Evolutionary conservation across 2,888 invertebrate species (phyloP), one percentile per base, ranked within the genome.

Genomic region (Phrixothrix hirtus): DNA sequence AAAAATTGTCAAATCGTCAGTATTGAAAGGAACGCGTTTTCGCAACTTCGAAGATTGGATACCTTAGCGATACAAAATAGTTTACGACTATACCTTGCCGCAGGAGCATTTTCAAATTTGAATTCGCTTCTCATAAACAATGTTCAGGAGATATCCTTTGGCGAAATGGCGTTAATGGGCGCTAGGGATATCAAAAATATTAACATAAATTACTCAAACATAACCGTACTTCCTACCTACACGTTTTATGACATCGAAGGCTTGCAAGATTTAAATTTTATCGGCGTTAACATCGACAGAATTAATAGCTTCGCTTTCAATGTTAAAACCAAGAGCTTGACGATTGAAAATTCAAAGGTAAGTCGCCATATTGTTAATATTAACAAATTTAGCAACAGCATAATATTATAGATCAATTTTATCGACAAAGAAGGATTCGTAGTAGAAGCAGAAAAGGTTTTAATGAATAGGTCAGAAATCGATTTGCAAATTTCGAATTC

Each of bases 91-190:
- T 47, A 43, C 11, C 6, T 53, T 9, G 43, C 47, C 9, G 9
- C 47, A 1, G 53, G 53, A 17, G 37, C 53, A 1, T 53, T 53
- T 21, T 17, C 42, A 0, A 42, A 21, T 21, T 10, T 53, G 14
- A 47, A 53, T 43, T 53, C 53, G 2, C 37, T 53, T 1, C n/a
- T 43, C 11, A 53, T 53, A n/a, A 53, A 17, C 32, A 45, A 43
- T 15, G 47, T 53, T 9, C 25, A 43, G 29, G 43, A 47, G 12
- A 37, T 53, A 17, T 26, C 38, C 2, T 47, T 53, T 2, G 43
- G 34, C 1, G 47, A 53, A 21, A 53, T 53, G 53, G 42, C 53
- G 0, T 25, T 53, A 2, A 53, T 53, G 53, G 53, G 53, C 2
- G 53, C 53, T 2, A 37, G 47, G 29, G 53, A 31, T 2, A 32